Base-by-base conservation (phyloP, 2,888 invertebrate species). In the Scrobipalpa costella region DNA sequence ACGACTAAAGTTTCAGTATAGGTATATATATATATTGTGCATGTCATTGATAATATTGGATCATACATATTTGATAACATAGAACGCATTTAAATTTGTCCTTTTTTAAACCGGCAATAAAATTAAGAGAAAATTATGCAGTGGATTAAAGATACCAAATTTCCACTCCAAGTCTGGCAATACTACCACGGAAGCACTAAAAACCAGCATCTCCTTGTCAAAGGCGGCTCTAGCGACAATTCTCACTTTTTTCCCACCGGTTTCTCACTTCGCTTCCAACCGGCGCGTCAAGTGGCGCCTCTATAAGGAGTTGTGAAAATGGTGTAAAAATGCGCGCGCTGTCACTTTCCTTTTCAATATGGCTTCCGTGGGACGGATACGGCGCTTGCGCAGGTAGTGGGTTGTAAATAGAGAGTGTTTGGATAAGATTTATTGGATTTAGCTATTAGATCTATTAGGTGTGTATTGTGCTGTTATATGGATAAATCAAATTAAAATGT, bases 221-320 rank as follows among this genome's bases (percentile, higher is more conserved):
- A 55, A 55, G 27, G n/a, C 33, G n/a, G 55, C 9, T 34, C 55
- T 55, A 55, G 8, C 34, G 27, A 27, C 33, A 7, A 15, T 55
- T 34, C 55, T 55, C 55, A 55, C 55, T 55, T 55, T 55, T 55
- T 55, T 55, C 55, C n/a, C 55, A 15, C 55, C n/a, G 7, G 15
- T n/a, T 27, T 52, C 55, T 55, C 55, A 15, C 55, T 34, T 55
- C 34, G n/a, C 55, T 55, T 55, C 55, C 55, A 34, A 15, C 55
- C 34, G 33, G 27, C 27, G 34, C 27, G 33, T 33, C 55, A 55
- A 15, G 55, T 34, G 58, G 27, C 27, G 27, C 27, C 40, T 36
- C 52, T 71, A 74, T 66, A 72, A 74, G 77, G 75, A 68, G 75
- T 77, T 83, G 79, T 83, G 82, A 81, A 83, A 83, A 82, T 81